Evolutionary conservation across 2,797 vertebrate genomes (phyloP).

Genomic region (Scarus forsteni): DNA sequence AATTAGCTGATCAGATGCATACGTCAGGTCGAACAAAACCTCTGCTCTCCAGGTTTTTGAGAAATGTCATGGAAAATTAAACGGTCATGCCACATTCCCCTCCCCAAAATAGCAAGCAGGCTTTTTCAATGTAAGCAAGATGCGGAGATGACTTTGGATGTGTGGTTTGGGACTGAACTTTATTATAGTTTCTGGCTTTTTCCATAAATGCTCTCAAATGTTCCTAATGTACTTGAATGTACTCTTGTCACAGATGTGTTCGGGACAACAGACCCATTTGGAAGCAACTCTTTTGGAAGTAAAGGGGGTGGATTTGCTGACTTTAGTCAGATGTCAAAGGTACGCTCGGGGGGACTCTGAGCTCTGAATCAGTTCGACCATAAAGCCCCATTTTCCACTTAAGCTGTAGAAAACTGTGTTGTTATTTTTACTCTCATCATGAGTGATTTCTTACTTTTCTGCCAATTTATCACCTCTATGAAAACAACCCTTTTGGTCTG

Average conservation of each 20-base stretch:
- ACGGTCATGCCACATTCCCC: conserved; percentile 67
- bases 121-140: conserved; percentile 64
- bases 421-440: conserved; percentile 41
- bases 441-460: conserved; percentile 50
- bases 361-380: conserved; percentile 59
- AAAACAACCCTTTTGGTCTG: conserved; percentile 27
- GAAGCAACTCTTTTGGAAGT: conserved; percentile 86
- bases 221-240: conserved; percentile 60
- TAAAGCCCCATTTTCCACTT: conserved; percentile 59
- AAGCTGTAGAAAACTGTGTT: conserved; percentile 34
- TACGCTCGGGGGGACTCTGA: conserved; percentile 74
- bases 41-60: conserved; percentile 66
- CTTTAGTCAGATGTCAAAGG: conserved; percentile 98
- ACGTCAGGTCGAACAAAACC: conserved; percentile 78
- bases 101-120: conserved; percentile 68
- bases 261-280: conserved; percentile 90
- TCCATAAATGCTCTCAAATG: conserved; percentile 61
- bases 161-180: conserved; percentile 57
- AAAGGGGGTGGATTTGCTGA: conserved; percentile 92
- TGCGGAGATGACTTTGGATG: conserved; percentile 56
- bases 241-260: conserved; percentile 88
- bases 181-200: conserved; percentile 62
- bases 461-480: conserved; percentile 43
- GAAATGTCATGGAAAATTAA: conserved; percentile 83
- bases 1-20: conserved; percentile 81